Conservation (phyloP, 2,888 invertebrate genomes). For the Pandemis corylana region DNA sequence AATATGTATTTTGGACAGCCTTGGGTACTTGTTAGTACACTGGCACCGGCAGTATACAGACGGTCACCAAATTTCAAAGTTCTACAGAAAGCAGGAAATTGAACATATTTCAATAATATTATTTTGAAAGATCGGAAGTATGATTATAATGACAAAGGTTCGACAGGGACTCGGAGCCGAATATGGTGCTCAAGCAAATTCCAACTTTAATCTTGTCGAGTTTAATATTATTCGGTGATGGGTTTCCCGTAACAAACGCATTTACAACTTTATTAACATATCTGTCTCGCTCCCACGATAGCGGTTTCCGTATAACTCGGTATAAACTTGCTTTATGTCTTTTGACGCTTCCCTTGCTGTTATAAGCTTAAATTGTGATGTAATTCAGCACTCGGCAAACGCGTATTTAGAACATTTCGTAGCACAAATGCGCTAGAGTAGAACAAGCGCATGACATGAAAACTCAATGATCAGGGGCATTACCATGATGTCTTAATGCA, state of each 20-base stretch:
- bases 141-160: slow-evolving; percentile 84
- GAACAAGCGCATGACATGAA: slow-evolving; percentile 9
- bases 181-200: slow-evolving; percentile 60
- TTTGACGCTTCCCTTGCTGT: slow-evolving; percentile 57
- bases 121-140: slow-evolving; percentile 83
- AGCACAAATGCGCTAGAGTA: slow-evolving; percentile 21
- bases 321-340: slow-evolving; percentile 57
- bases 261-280: slow-evolving; percentile 70
- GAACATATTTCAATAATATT: slow-evolving; percentile 84
- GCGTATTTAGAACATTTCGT: slow-evolving; percentile 26
- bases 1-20: background rate
- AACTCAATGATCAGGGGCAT: background rate
- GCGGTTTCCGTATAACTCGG: slow-evolving; percentile 57
- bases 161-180: slow-evolving; percentile 71
- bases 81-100: slow-evolving; percentile 77
- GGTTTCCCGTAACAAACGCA: slow-evolving; percentile 57
- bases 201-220: slow-evolving; percentile 60
- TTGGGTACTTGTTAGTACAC: slow-evolving; percentile 23
- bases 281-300: slow-evolving; percentile 60
- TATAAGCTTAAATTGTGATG: slow-evolving; percentile 58
- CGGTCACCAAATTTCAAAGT: slow-evolving; percentile 69
- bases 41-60: slow-evolving; percentile 50
- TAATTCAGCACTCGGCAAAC: slow-evolving; percentile 44
- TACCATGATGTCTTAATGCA: no score
- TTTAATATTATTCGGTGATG: slow-evolving; percentile 55